Base-by-base conservation (phyloP, 2,113 vertebrate species). In the Etheostoma cragini region DNA sequence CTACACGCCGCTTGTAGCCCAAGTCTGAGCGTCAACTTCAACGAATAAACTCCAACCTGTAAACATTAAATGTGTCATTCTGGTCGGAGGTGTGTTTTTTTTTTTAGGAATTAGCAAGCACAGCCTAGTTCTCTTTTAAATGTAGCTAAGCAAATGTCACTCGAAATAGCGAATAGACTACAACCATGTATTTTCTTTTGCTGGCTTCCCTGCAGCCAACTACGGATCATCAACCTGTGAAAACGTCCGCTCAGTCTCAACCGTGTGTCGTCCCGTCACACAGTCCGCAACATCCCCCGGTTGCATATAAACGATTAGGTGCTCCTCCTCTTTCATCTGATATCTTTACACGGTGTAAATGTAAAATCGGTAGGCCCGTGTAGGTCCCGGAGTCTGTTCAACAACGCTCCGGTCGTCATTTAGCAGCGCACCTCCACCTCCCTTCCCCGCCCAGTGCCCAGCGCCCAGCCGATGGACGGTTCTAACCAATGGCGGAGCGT, bases 351-450 rank as follows among this genome's bases (percentile, higher is more conserved):
- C 65, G 54, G 67, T 75, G 38, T 71, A 42, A 17, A 66, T 22
- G 53, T 65, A 47, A 57, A 49, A 72, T 42, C 64, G 72, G 69
- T 78, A 78, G 82, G 87, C 82, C 89, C 16, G 57, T 42, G 76
- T 35, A 24, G 26, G 52, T 83, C 80, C 67, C 8, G 52, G 61
- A 24, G 66, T 72, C 71, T 79, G 84, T 52, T 91, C 73, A 84
- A 85, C 86, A 79, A 56, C 85, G 58, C 66, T 62, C 45, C 76
- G 66, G 47, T 83, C 78, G 87, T 88, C 85, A 89, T 89, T 90
- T 83, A 90, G 50, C 75, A 70, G 71, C 70, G 81, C 81, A 19
- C 35, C 82, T 67, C 86, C 89, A 77, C 91, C 92, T 83, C 78
- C 52, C 57, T 45, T 45, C 46, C 57, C 65, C 66, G 47, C 76